phyloP scores from a whole-genome alignment of 2,113 vertebrate species.

The Gyps fulvus region DNA sequence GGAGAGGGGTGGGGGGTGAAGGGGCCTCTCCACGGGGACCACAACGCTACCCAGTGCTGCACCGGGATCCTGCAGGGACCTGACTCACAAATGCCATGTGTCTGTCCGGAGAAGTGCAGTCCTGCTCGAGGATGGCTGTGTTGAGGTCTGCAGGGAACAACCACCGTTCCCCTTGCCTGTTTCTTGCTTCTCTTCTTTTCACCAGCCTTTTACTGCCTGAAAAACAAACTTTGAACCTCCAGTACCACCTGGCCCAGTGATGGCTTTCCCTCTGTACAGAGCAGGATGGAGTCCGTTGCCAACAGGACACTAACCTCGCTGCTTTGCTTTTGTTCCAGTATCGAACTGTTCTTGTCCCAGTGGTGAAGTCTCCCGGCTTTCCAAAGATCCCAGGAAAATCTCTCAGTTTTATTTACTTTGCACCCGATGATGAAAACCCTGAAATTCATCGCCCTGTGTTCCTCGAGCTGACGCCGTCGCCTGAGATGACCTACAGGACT shows the following conservation, averaged over 20 bases:
- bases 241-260: not conserved
- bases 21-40: not conserved
- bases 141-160: not conserved
- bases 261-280: not conserved
- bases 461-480: slow-evolving; percentile 82
- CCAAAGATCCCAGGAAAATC: slow-evolving; percentile 45
- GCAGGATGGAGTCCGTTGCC: not conserved
- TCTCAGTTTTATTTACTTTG: slow-evolving; percentile 80
- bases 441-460: slow-evolving; percentile 72
- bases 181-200: not conserved
- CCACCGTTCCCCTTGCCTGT: not conserved
- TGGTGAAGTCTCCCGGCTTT: slow-evolving; percentile 54
- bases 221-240: not conserved
- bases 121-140: not conserved
- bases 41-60: fast-evolving
- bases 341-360: slow-evolving; percentile 80
- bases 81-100: fast-evolving
- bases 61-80: not conserved
- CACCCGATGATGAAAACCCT: slow-evolving; percentile 74
- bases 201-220: not conserved
- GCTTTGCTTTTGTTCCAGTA: slow-evolving; percentile 72
- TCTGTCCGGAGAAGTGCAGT: not conserved
- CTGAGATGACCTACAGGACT: slow-evolving; percentile 80
- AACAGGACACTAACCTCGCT: not conserved
- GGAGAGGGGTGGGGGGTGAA: not conserved